Evolutionary conservation across 2,113 vertebrate species (phyloP), one percentile per base, ranked within the genome.

Genomic region (Lophochroa leadbeateri): DNA sequence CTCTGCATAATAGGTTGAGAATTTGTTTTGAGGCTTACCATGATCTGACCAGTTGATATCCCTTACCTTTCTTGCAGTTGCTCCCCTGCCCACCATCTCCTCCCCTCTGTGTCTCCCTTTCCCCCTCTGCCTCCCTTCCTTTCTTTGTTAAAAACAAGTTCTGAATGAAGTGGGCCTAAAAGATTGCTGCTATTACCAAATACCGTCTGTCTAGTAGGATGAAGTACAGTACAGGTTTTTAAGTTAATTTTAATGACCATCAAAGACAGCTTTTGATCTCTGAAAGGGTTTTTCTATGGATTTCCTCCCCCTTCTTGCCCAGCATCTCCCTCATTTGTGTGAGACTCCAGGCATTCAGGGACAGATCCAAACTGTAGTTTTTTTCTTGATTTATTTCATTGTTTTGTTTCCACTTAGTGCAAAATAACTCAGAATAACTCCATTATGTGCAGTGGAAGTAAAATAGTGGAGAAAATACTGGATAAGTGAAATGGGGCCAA

Each of bases 61-160:
- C 21, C 16, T 64, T 60, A 49, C 10, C 7, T 78, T 12, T 9
- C 13, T 24, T 50, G 35, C 84, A 71, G 55, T 0, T 53, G 5
- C 43, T 24, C 11, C 13, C 8, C 4, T 7, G 4, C 6, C 8
- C 13, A 7, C 11, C 17, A 4, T 27, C 8, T 9, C 3, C 3
- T 58, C 5, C 11, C 1, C 6, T 4, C 16, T 1, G 0, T 41
- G 18, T 31, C 57, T 4, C 12, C 2, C 8, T 29, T 71, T 67
- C 24, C 11, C 17, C 4, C 3, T 37, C 44, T 77, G 8, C 16
- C 5, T 2, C 4, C 1, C 5, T 27, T 24, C 13, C 9, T 20
- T 76, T 28, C 17, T 80, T 46, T 64, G 8, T 28, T 15, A 20
- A 75, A 58, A 57, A 57, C 11, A 9, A 33, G 18, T 21, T 89